Conservation (phyloP, 2,797 vertebrate genomes). For the Garrulus glandarius region DNA sequence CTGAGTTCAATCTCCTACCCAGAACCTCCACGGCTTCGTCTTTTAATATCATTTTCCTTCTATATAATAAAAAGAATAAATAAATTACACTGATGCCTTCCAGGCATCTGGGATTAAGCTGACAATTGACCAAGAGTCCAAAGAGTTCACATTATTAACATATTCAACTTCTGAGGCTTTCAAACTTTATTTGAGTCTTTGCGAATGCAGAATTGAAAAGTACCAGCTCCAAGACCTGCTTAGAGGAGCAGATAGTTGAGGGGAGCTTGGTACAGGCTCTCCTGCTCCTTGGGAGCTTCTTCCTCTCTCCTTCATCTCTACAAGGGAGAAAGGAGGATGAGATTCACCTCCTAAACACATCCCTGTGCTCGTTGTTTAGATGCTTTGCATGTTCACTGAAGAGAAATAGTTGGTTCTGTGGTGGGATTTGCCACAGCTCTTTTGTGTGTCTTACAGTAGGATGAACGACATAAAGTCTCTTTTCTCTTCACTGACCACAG, state of each 20-base stretch:
- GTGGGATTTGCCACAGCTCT: background rate
- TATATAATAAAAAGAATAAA: slow-evolving; percentile 71
- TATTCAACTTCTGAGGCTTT: slow-evolving; percentile 19
- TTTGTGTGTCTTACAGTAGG: background rate
- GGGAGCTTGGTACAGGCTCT: background rate
- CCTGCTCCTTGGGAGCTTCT: background rate
- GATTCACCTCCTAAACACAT: background rate
- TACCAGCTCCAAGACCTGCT: background rate
- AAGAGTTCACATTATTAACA: slow-evolving; percentile 52
- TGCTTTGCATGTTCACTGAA: background rate
- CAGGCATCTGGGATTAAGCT: slow-evolving; percentile 62
- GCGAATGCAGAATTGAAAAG: background rate
- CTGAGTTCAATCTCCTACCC: slow-evolving; percentile 31
- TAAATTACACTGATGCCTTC: slow-evolving; percentile 53
- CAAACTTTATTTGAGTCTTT: slow-evolving; percentile 56
- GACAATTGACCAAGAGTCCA: slow-evolving; percentile 64
- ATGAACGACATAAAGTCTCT: background rate
- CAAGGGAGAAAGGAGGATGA: background rate
- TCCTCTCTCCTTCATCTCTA: background rate
- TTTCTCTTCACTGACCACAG: background rate
- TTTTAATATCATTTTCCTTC: slow-evolving; percentile 66
- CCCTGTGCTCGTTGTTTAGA: background rate
- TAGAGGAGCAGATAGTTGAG: background rate
- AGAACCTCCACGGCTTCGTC: slow-evolving; percentile 16
- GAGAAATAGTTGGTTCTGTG: accelerated